These are phyloP conservation scores for Pachyramphus minor DNA, from an alignment of 2,113 vertebrate species.

Conservation along the genomic window DNA sequence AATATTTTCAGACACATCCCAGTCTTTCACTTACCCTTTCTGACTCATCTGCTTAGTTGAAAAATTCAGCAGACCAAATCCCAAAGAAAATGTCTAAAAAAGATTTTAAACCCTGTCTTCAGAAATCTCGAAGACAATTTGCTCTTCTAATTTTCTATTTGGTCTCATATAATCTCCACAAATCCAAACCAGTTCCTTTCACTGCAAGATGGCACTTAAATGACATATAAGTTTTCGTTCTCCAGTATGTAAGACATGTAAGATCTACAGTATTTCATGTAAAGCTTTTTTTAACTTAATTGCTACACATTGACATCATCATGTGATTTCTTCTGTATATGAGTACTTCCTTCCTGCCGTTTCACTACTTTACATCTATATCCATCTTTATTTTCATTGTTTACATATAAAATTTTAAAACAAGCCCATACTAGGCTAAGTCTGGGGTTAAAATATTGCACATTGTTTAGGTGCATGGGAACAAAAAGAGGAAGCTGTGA, in stretches of 20 bases:
- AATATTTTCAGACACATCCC: background rate
- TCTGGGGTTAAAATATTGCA: background rate
- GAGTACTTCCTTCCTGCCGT: background rate
- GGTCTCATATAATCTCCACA: background rate
- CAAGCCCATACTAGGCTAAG: background rate
- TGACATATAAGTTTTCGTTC: background rate
- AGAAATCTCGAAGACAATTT: background rate
- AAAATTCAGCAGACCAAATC: background rate
- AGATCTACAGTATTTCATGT: background rate
- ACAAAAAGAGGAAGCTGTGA: background rate
- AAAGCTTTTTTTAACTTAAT: background rate
- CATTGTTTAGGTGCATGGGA: background rate
- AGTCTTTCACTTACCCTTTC: background rate
- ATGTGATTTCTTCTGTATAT: background rate
- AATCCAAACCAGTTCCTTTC: background rate
- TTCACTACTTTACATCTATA: background rate
- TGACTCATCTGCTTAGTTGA: background rate
- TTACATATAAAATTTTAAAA: background rate
- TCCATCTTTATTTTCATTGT: background rate
- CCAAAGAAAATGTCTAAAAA: background rate
- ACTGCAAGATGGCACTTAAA: background rate
- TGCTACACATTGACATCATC: rapidly evolving
- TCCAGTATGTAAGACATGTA: background rate
- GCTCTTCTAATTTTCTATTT: background rate
- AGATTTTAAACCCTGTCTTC: background rate